These are phyloP conservation scores for Sarotherodon lohbergeri DNA, from an alignment of 2,113 vertebrate species.

Conservation along the genomic window DNA sequence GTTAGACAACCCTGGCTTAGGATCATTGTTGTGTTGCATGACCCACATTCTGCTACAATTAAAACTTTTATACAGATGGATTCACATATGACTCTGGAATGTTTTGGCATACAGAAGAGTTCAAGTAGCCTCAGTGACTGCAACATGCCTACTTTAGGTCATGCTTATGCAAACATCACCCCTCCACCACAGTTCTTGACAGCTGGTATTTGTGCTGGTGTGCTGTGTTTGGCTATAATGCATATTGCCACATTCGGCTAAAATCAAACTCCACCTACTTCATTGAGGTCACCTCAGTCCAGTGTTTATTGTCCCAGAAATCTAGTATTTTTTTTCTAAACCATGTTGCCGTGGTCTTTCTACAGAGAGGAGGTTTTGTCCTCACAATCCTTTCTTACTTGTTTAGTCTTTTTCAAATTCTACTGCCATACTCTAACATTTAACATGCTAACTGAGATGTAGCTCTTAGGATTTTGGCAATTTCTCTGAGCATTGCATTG, in stretches of 20 bases:
- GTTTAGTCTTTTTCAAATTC: background rate
- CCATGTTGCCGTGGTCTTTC: background rate
- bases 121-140: background rate
- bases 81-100: background rate
- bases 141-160: background rate
- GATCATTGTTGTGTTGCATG: background rate
- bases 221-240: background rate
- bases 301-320: background rate
- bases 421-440: background rate
- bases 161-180: background rate
- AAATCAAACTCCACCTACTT: background rate
- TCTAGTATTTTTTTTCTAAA: background rate
- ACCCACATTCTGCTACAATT: background rate
- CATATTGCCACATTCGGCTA: background rate
- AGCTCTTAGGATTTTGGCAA: accelerated
- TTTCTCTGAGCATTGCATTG: background rate
- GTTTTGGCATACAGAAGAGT: background rate
- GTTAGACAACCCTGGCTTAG: accelerated
- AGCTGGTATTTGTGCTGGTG: background rate
- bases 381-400: background rate
- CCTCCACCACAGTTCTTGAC: background rate
- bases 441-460: background rate
- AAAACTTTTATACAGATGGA: accelerated
- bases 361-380: background rate
- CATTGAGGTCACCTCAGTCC: background rate